phyloP scores from a whole-genome alignment of 2,888 invertebrate species.

The Nasonia oneida region DNA sequence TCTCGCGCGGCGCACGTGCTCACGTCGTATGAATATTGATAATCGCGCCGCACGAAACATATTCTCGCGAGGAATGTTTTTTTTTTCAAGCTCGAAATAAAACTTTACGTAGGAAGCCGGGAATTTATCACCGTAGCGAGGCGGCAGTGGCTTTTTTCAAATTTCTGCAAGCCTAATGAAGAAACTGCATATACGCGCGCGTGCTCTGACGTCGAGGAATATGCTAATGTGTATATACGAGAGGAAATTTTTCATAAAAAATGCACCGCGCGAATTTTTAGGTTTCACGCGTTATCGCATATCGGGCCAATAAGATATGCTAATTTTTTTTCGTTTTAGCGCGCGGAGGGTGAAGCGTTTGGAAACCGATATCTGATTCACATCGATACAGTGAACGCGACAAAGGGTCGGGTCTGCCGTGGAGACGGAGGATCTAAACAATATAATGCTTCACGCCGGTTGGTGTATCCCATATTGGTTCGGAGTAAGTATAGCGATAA shows the following conservation, averaged over 20 bases:
- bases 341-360: background rate
- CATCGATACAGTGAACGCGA: no score
- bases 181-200: background rate
- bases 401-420: no score
- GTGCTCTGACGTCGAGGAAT: background rate
- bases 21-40: slow-evolving; percentile 20
- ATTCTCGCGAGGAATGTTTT: slow-evolving; percentile 11
- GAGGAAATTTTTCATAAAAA: background rate
- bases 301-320: slow-evolving; percentile 12
- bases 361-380: no score
- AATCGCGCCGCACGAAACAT: slow-evolving; percentile 16
- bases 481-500: no score
- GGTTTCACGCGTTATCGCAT: background rate
- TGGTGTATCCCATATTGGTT: no score
- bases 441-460: no score
- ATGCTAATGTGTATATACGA: background rate
- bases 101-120: slow-evolving; percentile 30
- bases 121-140: slow-evolving; percentile 25
- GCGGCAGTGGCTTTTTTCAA: background rate
- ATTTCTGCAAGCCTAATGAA: slow-evolving; percentile 14
- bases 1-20: background rate
- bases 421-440: no score
- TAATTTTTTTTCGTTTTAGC: background rate
- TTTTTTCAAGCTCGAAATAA: slow-evolving; percentile 2
- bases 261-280: background rate